A percentile compares a stretch with the other conserved stretches of the same genome.
Conservation (phyloP, 2,113 vertebrate genomes). For the Spea multiplicata region DNA sequence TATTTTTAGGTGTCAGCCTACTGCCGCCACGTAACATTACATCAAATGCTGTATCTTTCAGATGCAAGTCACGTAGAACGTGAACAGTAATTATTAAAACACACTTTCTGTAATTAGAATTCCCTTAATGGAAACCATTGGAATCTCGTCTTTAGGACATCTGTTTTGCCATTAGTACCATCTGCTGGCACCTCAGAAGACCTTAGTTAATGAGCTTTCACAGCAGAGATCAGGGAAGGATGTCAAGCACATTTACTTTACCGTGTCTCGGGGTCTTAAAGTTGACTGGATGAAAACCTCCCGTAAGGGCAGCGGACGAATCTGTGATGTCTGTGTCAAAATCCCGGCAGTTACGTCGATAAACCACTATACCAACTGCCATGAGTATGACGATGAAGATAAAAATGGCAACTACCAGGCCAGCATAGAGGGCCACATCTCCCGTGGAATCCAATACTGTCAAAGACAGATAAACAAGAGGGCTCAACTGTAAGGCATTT, state of each 20-base stretch:
- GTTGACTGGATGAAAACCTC: constrained; percentile 94
- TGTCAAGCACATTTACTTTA: constrained; percentile 57
- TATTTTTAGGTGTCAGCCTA: too few species aligned
- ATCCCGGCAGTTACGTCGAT: constrained; percentile 86
- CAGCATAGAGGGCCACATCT: constrained; percentile 82
- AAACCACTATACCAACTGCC: constrained; percentile 85
- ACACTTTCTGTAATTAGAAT: constrained; percentile 31
- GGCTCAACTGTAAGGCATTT: background rate
- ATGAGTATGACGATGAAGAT: constrained; percentile 82
- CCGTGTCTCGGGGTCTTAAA: constrained; percentile 91
- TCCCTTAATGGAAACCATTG: constrained; percentile 21
- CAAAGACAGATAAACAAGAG: constrained; percentile 16
- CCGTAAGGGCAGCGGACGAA: constrained; percentile 89
- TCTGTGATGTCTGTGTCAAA: constrained; percentile 93
- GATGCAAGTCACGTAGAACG: constrained; percentile 3
- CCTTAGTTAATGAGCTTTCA: constrained; percentile 38
- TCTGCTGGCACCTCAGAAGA: constrained; percentile 21
- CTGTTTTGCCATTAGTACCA: constrained; percentile 41
- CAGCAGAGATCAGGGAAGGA: constrained; percentile 20
- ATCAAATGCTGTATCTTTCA: background rate
- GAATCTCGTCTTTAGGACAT: constrained; percentile 21
- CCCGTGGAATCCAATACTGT: constrained; percentile 79
- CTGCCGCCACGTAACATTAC: background rate
- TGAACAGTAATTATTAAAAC: constrained; percentile 33
- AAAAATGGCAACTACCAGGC: constrained; percentile 84